Conservation (phyloP, 2,888 invertebrate species). For the Trichacis sp. region DNA sequence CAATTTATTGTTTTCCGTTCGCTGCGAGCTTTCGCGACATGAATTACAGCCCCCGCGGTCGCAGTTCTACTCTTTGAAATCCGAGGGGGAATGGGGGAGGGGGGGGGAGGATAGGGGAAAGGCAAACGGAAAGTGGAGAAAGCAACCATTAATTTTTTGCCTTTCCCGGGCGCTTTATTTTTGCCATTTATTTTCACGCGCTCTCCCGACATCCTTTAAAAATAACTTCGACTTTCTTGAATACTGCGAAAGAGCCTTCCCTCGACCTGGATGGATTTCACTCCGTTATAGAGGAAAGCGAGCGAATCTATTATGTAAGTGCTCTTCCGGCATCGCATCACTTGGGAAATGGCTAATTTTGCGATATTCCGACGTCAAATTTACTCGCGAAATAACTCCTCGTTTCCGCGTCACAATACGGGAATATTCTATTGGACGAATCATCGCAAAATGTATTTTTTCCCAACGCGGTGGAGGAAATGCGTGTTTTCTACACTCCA, state of each 20-base stretch:
- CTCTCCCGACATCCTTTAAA: constrained; percentile 35
- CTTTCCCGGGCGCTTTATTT: constrained; percentile 31
- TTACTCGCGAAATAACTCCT: neutral
- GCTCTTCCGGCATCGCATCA: constrained; percentile 5
- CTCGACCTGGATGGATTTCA: constrained; percentile 19
- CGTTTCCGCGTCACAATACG: too few species aligned
- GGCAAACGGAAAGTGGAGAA: constrained; percentile 24
- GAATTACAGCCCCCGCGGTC: constrained; percentile 40
- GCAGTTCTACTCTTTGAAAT: constrained; percentile 23
- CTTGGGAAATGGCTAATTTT: neutral
- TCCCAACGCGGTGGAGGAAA: too few species aligned
- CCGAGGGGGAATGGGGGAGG: constrained; percentile 22
- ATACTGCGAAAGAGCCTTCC: constrained; percentile 18
- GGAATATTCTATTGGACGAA: too few species aligned
- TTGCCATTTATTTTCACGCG: constrained; percentile 35
- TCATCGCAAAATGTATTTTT: too few species aligned
- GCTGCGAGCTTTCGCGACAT: constrained; percentile 40
- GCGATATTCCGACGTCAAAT: neutral
- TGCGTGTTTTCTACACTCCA: too few species aligned
- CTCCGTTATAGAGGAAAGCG: constrained; percentile 21
- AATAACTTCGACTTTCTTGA: constrained; percentile 50
- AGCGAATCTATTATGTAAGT: constrained; percentile 18
- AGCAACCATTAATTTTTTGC: constrained; percentile 41
- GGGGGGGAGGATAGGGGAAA: too few species aligned
- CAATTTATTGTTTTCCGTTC: constrained; percentile 42